A percentile compares a stretch with the other conserved stretches of the same genome.
Conservation (phyloP, 2,797 vertebrate species). For the Monodelphis domestica region DNA sequence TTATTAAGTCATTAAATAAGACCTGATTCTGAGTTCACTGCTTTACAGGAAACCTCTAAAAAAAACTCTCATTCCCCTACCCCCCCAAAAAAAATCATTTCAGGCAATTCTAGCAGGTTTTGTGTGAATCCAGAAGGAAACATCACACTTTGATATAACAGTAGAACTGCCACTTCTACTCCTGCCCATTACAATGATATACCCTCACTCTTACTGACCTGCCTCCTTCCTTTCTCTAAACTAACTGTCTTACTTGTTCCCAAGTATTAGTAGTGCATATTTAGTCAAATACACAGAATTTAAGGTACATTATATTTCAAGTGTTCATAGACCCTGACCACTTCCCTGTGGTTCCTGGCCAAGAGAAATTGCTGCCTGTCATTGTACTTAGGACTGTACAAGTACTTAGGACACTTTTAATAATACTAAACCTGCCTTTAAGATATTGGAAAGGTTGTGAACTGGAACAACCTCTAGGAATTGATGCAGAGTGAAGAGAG, state of each 20-base stretch:
- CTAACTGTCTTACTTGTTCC: neutral
- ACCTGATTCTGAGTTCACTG: conserved; percentile 26
- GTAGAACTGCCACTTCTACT: neutral
- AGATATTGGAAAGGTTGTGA: neutral
- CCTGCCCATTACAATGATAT: neutral
- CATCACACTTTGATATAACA: neutral
- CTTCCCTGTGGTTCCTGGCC: neutral
- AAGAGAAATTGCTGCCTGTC: neutral
- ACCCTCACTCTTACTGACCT: neutral
- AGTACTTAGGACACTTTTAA: neutral
- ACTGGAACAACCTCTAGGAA: too few relatives aligned
- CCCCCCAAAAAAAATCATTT: neutral
- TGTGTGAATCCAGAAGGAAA: neutral
- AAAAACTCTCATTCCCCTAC: conserved; percentile 19
- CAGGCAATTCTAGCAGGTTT: neutral
- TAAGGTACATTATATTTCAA: neutral
- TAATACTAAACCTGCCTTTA: neutral
- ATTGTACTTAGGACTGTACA: too few relatives aligned
- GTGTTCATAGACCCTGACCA: neutral
- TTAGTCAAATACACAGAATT: neutral
- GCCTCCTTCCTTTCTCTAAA: neutral
- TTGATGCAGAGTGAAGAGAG: too few relatives aligned
- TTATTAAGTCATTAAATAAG: neutral
- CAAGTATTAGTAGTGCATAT: neutral
- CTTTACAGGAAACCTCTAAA: neutral